Evolutionary conservation across 2,888 invertebrate genomes (phyloP).

Genomic region (Ophion obscuratus): DNA sequence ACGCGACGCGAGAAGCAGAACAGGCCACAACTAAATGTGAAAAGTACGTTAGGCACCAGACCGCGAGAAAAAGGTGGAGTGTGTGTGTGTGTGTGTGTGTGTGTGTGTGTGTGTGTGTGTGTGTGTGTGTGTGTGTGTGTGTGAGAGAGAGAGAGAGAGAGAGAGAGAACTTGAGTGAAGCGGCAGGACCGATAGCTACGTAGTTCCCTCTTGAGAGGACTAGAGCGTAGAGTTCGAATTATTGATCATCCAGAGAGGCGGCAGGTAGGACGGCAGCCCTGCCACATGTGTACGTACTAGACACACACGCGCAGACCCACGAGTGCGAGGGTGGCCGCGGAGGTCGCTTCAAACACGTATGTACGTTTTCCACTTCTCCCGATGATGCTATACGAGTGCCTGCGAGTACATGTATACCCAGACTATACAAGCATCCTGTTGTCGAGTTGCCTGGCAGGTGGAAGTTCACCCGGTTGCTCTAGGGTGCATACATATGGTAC

Average conservation of each 20-base stretch:
- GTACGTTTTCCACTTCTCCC: conserved; percentile 9
- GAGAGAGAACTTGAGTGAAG: conserved; percentile 33
- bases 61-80: neutral
- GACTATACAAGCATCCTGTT: conserved; percentile 20
- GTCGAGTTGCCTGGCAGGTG: conserved; percentile 6
- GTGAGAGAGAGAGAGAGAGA: neutral
- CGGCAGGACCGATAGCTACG: conserved; percentile 57
- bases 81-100: too few species aligned
- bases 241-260: conserved; percentile 65
- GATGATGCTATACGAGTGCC: conserved; percentile 2
- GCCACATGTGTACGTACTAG: conserved; percentile 34
- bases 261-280: conserved; percentile 53
- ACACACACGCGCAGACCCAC: conserved; percentile 22
- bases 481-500: neutral
- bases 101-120: too few species aligned
- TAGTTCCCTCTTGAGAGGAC: neutral
- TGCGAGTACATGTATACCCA: conserved; percentile 19
- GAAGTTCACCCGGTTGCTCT: neutral
- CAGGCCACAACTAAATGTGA: neutral
- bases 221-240: conserved; percentile 62
- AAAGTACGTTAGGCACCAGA: neutral
- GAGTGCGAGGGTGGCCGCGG: conserved; percentile 44
- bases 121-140: too few species aligned
- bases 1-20: neutral
- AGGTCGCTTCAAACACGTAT: conserved; percentile 34